A percentile compares a stretch with the other conserved stretches of the same genome.
Conservation (phyloP, 1,140 invertebrate species). For the Solen grandis region DNA sequence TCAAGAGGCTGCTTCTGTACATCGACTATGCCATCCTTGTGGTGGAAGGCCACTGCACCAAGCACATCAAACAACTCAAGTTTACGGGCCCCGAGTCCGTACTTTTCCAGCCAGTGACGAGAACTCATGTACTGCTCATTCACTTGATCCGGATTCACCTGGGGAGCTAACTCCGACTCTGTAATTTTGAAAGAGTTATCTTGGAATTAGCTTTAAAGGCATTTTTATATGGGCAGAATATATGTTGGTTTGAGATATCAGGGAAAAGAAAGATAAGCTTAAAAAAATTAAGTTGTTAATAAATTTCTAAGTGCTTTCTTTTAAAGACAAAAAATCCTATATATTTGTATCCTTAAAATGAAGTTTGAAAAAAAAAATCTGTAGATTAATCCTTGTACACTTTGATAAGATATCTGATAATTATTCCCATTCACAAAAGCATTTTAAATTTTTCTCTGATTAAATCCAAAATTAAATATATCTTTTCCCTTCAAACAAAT, state of each 20-base stretch:
- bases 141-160: constrained; percentile 36
- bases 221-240: background rate
- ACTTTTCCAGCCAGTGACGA: constrained; percentile 76
- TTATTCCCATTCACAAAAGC: too few species aligned
- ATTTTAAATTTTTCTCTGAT: too few species aligned
- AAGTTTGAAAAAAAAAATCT: too few species aligned
- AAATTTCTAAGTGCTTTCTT: background rate
- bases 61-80: constrained; percentile 79
- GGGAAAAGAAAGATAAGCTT: background rate
- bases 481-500: too few species aligned
- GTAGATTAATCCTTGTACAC: too few species aligned
- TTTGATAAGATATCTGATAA: too few species aligned
- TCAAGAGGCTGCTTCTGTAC: constrained; percentile 68
- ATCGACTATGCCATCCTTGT: constrained; percentile 79
- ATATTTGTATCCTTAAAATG: too few species aligned
- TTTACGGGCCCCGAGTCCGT: constrained; percentile 76
- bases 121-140: constrained; percentile 80
- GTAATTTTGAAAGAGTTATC: constrained; percentile 15
- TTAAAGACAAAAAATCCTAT: too few species aligned
- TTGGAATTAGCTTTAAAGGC: background rate
- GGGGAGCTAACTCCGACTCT: constrained; percentile 29
- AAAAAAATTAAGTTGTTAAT: background rate
- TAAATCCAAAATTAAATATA: too few species aligned
- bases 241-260: too few species aligned
- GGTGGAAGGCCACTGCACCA: constrained; percentile 78